A percentile compares a stretch with the other conserved stretches of the same genome.
Conservation (phyloP, 2,888 invertebrate species). For the Troides helena region DNA sequence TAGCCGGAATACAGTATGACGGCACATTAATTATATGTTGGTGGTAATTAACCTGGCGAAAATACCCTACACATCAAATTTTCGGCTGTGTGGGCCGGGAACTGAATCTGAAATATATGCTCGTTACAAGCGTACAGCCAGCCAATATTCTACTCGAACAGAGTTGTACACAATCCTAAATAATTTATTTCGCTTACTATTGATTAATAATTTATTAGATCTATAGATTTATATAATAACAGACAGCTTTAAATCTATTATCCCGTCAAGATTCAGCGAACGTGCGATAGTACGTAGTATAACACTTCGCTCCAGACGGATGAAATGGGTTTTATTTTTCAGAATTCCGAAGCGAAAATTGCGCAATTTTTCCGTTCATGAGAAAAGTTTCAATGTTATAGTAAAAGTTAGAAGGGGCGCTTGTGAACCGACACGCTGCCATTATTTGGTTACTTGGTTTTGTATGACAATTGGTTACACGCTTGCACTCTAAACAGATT, state of each 20-base stretch:
- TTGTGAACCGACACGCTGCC: conserved; percentile 30
- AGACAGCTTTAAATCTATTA: conserved; percentile 22
- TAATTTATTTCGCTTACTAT: background rate
- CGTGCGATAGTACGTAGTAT: conserved; percentile 20
- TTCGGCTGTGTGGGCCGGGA: too few relatives aligned
- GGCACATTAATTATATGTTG: too few relatives aligned
- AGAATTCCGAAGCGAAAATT: conserved; percentile 32
- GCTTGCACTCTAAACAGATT: conserved; percentile 26
- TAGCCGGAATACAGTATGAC: too few relatives aligned
- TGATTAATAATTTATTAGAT: background rate
- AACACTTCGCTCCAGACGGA: conserved; percentile 29
- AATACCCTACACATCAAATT: too few relatives aligned
- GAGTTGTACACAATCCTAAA: background rate
- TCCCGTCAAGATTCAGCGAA: conserved; percentile 18
- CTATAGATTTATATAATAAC: conserved; percentile 12
- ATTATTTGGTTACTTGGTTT: conserved; percentile 31
- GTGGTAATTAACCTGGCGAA: too few relatives aligned
- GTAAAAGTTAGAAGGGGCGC: conserved; percentile 31
- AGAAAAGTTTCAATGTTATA: conserved; percentile 32
- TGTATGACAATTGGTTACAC: conserved; percentile 31
- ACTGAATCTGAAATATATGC: too few relatives aligned
- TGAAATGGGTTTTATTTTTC: conserved; percentile 32
- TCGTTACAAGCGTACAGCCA: too few relatives aligned
- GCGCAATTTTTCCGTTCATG: conserved; percentile 33
- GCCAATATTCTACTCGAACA: background rate